Percentiles rank a stretch among this genome's conserved stretches.
Conservation (phyloP, 2,113 vertebrate species). For the Macquaria australasica region DNA sequence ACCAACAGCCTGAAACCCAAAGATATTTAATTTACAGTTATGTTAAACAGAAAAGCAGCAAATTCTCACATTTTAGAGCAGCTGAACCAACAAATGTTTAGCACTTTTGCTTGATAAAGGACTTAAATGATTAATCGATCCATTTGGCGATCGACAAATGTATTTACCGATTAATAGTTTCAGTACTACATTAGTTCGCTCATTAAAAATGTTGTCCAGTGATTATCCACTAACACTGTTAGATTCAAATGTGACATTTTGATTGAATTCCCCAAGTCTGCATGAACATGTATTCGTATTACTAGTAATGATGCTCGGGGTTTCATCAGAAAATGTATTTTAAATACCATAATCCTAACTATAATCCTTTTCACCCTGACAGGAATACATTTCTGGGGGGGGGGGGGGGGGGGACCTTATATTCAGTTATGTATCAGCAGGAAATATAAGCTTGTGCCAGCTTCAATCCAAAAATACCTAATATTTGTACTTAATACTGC, state of each 20-base stretch:
- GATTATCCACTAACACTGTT: not conserved
- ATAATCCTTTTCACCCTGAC: not conserved
- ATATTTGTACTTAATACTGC: not conserved
- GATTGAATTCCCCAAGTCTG: not conserved
- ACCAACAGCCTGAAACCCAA: not conserved
- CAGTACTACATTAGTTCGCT: not conserved
- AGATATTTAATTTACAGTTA: not conserved
- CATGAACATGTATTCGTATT: not conserved
- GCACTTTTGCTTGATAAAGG: too few relatives aligned
- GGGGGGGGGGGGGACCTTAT: too few relatives aligned
- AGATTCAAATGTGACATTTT: not conserved
- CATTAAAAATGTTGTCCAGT: not conserved
- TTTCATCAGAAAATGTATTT: too few relatives aligned
- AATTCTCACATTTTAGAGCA: not conserved
- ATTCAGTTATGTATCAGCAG: not conserved
- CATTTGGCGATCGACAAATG: not conserved
- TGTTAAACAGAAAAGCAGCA: not conserved
- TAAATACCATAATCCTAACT: too few relatives aligned
- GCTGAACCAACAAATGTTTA: too few relatives aligned
- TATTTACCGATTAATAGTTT: not conserved
- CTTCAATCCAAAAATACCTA: not conserved
- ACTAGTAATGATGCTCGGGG: not conserved
- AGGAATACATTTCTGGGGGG: not conserved
- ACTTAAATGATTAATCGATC: not conserved
- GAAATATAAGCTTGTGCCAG: not conserved